These are phyloP conservation scores for Drosophila subsilvestris DNA, from an alignment of 2,888 invertebrate species.

Conservation along the genomic window DNA sequence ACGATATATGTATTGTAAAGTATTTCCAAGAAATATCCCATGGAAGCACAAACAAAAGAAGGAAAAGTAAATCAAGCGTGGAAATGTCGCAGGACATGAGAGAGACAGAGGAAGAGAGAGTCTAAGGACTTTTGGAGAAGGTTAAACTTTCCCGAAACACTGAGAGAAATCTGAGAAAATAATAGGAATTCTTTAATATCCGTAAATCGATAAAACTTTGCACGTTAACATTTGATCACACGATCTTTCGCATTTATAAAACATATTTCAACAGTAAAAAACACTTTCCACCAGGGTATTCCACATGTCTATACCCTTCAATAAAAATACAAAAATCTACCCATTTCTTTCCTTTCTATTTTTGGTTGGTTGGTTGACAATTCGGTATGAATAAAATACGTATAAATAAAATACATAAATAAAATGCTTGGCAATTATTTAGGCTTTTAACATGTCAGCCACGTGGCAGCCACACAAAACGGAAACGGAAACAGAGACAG, in stretches of 20 bases:
- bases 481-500: conserved; percentile 55
- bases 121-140: not conserved
- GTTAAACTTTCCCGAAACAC: not conserved
- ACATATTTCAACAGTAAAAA: too few relatives aligned
- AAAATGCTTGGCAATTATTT: conserved; percentile 65
- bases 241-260: too few relatives aligned
- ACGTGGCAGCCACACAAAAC: conserved; percentile 63
- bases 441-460: conserved; percentile 70
- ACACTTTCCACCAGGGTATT: too few relatives aligned
- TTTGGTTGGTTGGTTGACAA: not conserved
- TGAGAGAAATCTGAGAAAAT: not conserved
- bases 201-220: too few relatives aligned
- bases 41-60: not conserved
- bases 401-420: conserved; percentile 39
- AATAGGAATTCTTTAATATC: too few relatives aligned
- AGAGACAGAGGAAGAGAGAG: conserved; percentile 3
- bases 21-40: not conserved
- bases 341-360: not conserved
- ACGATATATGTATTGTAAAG: conserved; percentile 1
- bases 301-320: not conserved
- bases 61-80: not conserved
- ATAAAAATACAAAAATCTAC: conserved; percentile 10
- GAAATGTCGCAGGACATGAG: not conserved
- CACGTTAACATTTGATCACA: too few relatives aligned
- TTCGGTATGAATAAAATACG: conserved; percentile 17